These are phyloP conservation scores for Peucedramus taeniatus DNA, from an alignment of 2,113 vertebrate species.

Conservation along the genomic window DNA sequence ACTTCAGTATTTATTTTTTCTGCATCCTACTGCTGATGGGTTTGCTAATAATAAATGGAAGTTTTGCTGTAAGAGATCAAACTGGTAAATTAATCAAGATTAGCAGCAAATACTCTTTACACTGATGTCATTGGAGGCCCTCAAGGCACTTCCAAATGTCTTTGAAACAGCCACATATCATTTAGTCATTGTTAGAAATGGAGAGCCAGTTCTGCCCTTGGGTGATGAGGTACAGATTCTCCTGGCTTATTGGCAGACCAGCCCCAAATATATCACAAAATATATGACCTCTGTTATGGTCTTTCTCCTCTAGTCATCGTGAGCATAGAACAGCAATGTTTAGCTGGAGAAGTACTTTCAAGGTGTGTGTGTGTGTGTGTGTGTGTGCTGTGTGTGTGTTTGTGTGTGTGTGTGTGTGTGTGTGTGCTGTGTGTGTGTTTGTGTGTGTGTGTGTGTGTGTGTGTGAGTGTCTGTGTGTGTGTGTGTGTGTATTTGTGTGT, in stretches of 20 bases:
- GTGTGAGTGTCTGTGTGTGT: fast-evolving
- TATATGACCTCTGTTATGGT: neutral
- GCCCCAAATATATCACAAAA: neutral
- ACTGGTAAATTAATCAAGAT: neutral
- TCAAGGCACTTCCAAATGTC: neutral
- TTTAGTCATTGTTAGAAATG: neutral
- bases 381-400: fast-evolving
- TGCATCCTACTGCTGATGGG: neutral
- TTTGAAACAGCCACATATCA: neutral
- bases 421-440: neutral
- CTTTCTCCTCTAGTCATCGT: neutral
- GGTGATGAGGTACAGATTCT: neutral
- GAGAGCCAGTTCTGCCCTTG: neutral
- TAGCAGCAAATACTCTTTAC: neutral
- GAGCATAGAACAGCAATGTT: neutral
- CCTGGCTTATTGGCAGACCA: neutral
- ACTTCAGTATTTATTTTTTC: neutral
- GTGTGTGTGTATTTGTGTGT: fast-evolving
- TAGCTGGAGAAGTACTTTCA: neutral
- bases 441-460: neutral
- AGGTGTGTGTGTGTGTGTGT: neutral
- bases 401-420: fast-evolving
- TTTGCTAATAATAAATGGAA: neutral
- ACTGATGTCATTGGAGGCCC: neutral
- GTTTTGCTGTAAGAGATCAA: neutral